phyloP scores from a whole-genome alignment of 1,140 invertebrate genomes.

The Dryas iulia region DNA sequence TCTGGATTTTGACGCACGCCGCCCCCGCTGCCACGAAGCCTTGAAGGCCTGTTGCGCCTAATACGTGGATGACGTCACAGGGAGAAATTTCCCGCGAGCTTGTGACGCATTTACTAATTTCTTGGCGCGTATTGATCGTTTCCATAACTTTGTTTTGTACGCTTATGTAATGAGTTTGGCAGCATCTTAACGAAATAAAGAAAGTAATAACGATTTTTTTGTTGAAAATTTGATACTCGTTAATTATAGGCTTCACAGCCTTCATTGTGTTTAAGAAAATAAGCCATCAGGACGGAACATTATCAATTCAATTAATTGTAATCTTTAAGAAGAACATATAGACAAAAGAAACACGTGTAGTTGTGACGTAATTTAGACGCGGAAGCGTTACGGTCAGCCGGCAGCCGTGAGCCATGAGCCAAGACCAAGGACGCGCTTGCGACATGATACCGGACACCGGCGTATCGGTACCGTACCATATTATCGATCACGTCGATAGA shows the following conservation, averaged over 20 bases:
- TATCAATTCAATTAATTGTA: neutral
- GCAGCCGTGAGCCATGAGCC: constrained; percentile 39
- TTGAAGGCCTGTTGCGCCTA: constrained; percentile 14
- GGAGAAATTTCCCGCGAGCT: constrained; percentile 24
- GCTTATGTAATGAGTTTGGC: neutral
- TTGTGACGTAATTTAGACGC: constrained; percentile 43
- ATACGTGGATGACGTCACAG: constrained; percentile 38
- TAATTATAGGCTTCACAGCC: neutral
- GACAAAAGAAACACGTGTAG: constrained; percentile 11
- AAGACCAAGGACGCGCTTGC: constrained; percentile 57
- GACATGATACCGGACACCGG: constrained; percentile 4
- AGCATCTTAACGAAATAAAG: neutral
- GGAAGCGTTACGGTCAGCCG: constrained; percentile 46
- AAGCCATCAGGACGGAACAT: neutral
- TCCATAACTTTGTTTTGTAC: neutral
- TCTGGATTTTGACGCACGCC: constrained; percentile 16
- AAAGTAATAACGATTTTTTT: neutral
- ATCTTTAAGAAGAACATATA: neutral
- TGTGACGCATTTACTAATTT: constrained; percentile 33
- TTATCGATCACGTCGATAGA: constrained; percentile 16
- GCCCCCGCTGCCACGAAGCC: constrained; percentile 18
- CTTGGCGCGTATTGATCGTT: constrained; percentile 18
- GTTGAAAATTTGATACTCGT: neutral
- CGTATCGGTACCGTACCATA: constrained; percentile 20
- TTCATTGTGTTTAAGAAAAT: neutral